Evolutionary conservation across 1,140 invertebrate genomes (phyloP), one percentile per base, ranked within the genome.

Genomic region (Oryctes rhinoceros): DNA sequence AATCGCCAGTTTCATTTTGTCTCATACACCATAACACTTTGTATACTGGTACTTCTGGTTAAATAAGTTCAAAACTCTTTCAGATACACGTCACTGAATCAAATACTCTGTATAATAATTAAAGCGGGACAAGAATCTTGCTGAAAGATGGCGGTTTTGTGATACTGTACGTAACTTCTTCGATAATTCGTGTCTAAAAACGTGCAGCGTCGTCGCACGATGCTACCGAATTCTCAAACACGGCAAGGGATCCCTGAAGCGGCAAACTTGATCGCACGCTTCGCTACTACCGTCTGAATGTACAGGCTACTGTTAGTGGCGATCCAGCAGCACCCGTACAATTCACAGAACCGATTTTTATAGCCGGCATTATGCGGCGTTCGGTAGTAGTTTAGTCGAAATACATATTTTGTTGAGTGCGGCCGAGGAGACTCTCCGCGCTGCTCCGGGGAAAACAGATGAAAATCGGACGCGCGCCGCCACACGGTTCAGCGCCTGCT

Each of bases 391-490:
- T 53, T 53, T 53, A 53, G 49, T 53, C n/a, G 49, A 53, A 53
- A 53, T 53, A 53, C 11, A 53, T 53, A n/a, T 53, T 53, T 53
- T 53, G 49, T 53, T 53, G 49, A 53, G 49, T 53, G 49, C 49
- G 49, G 49, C 49, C n/a, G 49, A 53, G 49, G 47, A 48, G 47
- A 48, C 7, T 30, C 24, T 30, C 47, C 13, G 47, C 13, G 49
- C n/a, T 53, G 13, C 49, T 53, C 49, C 49, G 49, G 49, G 49
- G 49, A 53, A 53, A 53, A 53, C 49, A 53, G 49, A 53, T 53
- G 49, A 53, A 53, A 53, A 53, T 53, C 49, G n/a, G 49, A 53
- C 49, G 49, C 49, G 49, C 13, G 49, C 13, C 49, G 49, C 13
- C n/a, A 53, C 13, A 53, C 4, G 4, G 49, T 13, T 53, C 49